Base-by-base conservation (phyloP, 2,113 vertebrate species). In the Chaetura pelagica region DNA sequence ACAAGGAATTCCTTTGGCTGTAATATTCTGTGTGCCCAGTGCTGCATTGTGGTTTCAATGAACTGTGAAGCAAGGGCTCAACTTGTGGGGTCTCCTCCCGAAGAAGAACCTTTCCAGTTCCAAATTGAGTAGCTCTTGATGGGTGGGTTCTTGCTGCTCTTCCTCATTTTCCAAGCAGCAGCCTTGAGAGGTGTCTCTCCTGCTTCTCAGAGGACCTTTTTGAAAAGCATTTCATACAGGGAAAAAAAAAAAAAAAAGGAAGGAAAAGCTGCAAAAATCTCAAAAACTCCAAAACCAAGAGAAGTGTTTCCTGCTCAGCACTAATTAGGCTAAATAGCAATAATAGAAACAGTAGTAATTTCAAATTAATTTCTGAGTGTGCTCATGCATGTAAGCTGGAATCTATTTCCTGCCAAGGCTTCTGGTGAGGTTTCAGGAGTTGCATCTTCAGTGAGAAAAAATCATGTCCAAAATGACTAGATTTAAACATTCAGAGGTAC, bases 91-190 rank as follows among this genome's bases (percentile, higher is more conserved):
- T 72, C 11, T 62, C 13, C 15, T 83, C 76, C 21, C 32, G 49
- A 57, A 32, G 58, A 59, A 75, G 10, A 13, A 34, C 19, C 62
- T 76, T 4, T 17, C 17, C 15, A 32, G 0, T 79, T 71, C 30
- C 26, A 17, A 35, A 4, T 1, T 2, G 2, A 1, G 24, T 59
- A 76, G 5, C 10, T 64, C 3, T 6, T 84, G 61, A 40, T 3
- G 30, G 0, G 9, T 46, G 42, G 73, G 7, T 81, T 71, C 77
- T n/a, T 87, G 10, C n/a, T 76, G 8, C 49, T 78, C 42, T 64
- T 2, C 1, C 27, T 49, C 10, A 4, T 84, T 89, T 90, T 61
- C 46, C n/a, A 77, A 90, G 63, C 35, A 80, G 59, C 7, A 58
- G 30, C 35, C 84, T 91, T 67, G 46, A 42, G 84, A 78, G 13